Base-by-base conservation (phyloP, 2,797 vertebrate species). In the Champsocephalus esox region DNA sequence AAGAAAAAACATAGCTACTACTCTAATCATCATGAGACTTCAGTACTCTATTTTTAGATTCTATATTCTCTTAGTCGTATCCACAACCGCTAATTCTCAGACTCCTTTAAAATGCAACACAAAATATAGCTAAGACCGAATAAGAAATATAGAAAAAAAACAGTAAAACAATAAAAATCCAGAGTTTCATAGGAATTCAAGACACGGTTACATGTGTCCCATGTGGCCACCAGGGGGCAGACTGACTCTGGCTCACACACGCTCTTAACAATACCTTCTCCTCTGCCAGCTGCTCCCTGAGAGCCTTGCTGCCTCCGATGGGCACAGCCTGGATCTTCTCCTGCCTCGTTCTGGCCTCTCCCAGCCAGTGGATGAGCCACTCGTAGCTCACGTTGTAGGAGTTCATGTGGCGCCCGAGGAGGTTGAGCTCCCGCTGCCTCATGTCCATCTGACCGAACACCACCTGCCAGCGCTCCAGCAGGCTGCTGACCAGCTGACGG, bases 391-490 rank as follows among this genome's bases (percentile, higher is more conserved):
- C 91, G 0, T 87, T 92, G 92, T 99, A 99, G 71, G 95, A 93
- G 14, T 90, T 92, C 87, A 98, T 96, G 87, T 96, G 96, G 12
- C 96, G 96, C 1, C 94, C 95, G 63, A 98, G 93, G 72, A 97
- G 95, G 13, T 97, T 95, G 0, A 99, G 95, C 87, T 98, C 97
- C 0, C 96, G 93, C 79, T 94, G 95, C 9, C 98, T 89, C 81
- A 96, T 56, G 4, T 98, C 97, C 0, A 94, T 84, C 95, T 99
- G 98, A 0, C 93, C 82, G 12, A 97, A 93, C 67, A 97, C 91
- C 0, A 94, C 96, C 84, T 96, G 96, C 98, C 98, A 99, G 87
- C 97, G 97, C 89, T 98, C 97, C 92, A 96, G 94, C n/a, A 99
- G 93, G 82, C 91, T 83, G 43, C 85, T 41, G 9, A 96, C 95